phyloP scores from a whole-genome alignment of 37 sponge, comb jelly and placozoan species.

The Agelas oroides region DNA sequence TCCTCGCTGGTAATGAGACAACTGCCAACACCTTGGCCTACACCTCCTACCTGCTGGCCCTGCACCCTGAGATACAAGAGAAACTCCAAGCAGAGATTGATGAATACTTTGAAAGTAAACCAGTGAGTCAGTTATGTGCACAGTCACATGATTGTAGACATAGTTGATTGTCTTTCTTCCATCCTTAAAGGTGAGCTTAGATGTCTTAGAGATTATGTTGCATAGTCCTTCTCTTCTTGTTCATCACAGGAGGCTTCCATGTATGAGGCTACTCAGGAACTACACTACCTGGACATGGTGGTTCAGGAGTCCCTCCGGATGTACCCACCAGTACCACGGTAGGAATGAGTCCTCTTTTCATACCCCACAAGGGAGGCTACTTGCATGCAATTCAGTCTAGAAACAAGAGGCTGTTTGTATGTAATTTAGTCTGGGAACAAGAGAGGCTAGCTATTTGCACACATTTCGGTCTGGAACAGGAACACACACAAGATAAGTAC shows the following conservation, averaged over 20 bases:
- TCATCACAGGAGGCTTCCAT: slow-evolving; percentile 44
- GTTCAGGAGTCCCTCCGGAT: slow-evolving; percentile 74
- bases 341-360: background rate
- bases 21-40: slow-evolving; percentile 73
- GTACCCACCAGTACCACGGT: slow-evolving; percentile 75
- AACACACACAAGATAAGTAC: no score
- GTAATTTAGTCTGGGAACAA: no score
- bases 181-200: no score
- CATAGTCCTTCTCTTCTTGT: no score
- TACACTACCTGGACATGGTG: slow-evolving; percentile 72
- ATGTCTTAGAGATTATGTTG: no score
- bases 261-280: slow-evolving; percentile 71
- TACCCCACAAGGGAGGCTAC: background rate
- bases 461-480: no score
- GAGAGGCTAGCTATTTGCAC: no score
- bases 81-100: slow-evolving; percentile 66
- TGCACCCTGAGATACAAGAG: slow-evolving; percentile 72
- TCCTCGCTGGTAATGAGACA: slow-evolving; percentile 87
- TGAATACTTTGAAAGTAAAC: slow-evolving; percentile 58
- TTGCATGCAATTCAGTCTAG: no score
- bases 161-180: no score
- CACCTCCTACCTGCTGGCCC: slow-evolving; percentile 72
- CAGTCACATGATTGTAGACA: no score
- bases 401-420: no score
- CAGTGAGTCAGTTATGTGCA: slow-evolving; percentile 27